Conservation (phyloP, 2,888 invertebrate species). For the Anaspis maculata region DNA sequence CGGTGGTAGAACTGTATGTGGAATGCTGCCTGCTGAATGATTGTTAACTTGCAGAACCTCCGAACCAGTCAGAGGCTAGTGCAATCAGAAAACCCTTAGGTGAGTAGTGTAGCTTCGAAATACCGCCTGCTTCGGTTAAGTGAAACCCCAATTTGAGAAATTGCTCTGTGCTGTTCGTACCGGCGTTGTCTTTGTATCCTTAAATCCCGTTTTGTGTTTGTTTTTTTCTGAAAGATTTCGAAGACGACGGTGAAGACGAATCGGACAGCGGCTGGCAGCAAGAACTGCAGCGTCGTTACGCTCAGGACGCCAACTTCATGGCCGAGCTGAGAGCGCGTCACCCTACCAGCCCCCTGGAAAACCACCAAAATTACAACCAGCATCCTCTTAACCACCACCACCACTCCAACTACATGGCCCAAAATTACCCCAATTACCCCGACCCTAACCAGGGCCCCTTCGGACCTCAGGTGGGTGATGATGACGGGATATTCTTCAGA, state of each 20-base stretch:
- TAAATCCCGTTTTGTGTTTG: not conserved
- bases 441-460: conserved; percentile 28
- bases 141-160: conserved; percentile 1
- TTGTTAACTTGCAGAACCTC: conserved; percentile 40
- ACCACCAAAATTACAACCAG: conserved; percentile 19
- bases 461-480: conserved; percentile 28
- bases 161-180: too few relatives aligned
- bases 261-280: conserved; percentile 51
- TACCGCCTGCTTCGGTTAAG: conserved; percentile 6
- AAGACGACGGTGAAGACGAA: conserved; percentile 60
- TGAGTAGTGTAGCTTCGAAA: conserved; percentile 38
- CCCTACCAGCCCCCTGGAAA: conserved; percentile 37
- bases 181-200: too few relatives aligned
- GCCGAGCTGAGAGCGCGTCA: conserved; percentile 49
- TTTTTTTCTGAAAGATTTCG: conserved; percentile 49
- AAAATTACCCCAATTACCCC: conserved; percentile 24
- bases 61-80: conserved; percentile 31
- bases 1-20: conserved; percentile 36
- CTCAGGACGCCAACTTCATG: conserved; percentile 51
- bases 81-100: conserved; percentile 50
- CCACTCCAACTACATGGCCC: conserved; percentile 20
- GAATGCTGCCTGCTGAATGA: conserved; percentile 43
- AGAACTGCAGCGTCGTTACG: conserved; percentile 50
- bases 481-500: conserved; percentile 18
- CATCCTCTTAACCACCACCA: conserved; percentile 15